A percentile compares a stretch with the other conserved stretches of the same genome.
Conservation (phyloP, 1,140 invertebrate species). For the Lasioglossum baleicum region DNA sequence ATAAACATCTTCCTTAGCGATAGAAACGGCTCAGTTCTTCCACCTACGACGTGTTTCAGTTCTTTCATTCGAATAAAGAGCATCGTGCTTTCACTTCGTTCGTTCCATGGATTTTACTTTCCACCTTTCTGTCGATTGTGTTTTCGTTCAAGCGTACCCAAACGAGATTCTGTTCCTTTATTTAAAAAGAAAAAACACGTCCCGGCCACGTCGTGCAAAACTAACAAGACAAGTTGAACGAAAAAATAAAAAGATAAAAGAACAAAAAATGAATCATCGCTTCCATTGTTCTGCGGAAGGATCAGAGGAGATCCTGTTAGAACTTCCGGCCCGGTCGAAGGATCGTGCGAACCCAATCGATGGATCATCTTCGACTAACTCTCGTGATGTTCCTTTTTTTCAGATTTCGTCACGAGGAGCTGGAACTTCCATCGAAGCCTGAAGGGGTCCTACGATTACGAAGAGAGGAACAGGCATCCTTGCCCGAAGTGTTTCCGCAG, state of each 20-base stretch:
- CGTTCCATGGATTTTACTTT: too few species aligned
- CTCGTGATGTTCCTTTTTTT: constrained; percentile 41
- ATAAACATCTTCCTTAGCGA: constrained; percentile 36
- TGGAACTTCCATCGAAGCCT: background rate
- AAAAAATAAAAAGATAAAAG: too few species aligned
- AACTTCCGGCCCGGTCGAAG: too few species aligned
- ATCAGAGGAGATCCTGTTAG: too few species aligned
- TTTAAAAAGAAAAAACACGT: background rate
- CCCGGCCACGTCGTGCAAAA: background rate
- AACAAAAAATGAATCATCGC: too few species aligned
- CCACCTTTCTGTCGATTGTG: too few species aligned
- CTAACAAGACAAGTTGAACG: background rate
- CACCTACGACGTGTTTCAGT: background rate
- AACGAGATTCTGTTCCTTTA: too few species aligned
- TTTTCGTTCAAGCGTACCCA: too few species aligned
- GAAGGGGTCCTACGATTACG: background rate
- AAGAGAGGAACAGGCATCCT: constrained; percentile 64
- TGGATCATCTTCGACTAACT: constrained; percentile 26
- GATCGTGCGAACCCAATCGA: background rate
- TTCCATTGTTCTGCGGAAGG: too few species aligned
- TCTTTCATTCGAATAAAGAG: too few species aligned
- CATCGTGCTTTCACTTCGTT: too few species aligned
- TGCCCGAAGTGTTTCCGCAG: constrained; percentile 80
- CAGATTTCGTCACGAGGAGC: constrained; percentile 22
- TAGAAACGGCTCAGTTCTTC: constrained; percentile 18